Evolutionary conservation across 1,140 invertebrate species (phyloP).

Genomic region (Steinernema khuongi): DNA sequence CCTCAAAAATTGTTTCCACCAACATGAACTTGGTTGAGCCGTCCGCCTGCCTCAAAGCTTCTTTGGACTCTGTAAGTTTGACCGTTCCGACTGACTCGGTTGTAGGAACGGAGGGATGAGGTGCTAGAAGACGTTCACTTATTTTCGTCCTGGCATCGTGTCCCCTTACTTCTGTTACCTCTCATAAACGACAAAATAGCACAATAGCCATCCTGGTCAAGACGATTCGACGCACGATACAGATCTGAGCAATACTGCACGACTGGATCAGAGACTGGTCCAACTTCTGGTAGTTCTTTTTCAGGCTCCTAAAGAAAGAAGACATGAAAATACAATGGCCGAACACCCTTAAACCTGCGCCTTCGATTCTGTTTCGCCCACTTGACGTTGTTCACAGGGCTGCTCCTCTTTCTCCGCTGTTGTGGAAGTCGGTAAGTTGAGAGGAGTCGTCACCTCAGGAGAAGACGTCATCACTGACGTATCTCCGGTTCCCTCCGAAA

Average conservation of each 20-base stretch:
- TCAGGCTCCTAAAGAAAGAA: neutral
- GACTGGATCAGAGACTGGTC: neutral
- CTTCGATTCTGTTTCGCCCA: no score
- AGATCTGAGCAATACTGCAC: slow-evolving; percentile 1
- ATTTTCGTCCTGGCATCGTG: no score
- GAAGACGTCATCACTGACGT: no score
- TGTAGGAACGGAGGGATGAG: neutral
- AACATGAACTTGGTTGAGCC: neutral
- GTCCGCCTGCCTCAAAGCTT: neutral
- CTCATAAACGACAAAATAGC: slow-evolving; percentile 1
- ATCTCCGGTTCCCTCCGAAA: no score
- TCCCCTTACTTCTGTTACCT: neutral
- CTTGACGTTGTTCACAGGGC: no score
- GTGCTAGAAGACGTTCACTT: neutral
- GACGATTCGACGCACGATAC: neutral
- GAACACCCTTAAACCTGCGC: neutral
- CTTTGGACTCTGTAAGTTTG: neutral
- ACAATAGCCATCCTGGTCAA: neutral
- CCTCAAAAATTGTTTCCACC: slow-evolving; percentile 1
- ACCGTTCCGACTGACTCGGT: neutral
- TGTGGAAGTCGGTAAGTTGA: no score
- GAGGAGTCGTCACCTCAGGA: no score
- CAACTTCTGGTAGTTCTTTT: neutral
- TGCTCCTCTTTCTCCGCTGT: no score
- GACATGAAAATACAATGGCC: neutral